Conservation (phyloP, 2,888 invertebrate species). For the Drosophila nigritarsus region DNA sequence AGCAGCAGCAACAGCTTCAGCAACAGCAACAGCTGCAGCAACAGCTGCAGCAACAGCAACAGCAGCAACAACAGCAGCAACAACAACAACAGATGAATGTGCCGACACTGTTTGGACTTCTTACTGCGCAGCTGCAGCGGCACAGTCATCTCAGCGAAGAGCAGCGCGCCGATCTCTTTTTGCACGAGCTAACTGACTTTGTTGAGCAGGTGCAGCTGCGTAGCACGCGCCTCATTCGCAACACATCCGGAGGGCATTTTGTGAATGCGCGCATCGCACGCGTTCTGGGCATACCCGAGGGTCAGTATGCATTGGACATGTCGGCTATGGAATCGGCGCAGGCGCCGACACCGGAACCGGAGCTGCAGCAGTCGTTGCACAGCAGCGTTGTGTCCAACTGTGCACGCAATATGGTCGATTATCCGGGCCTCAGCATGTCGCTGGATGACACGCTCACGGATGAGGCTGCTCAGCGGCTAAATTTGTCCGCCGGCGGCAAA, state of each 20-base stretch:
- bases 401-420: conserved; percentile 76
- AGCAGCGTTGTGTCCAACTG: conserved; percentile 29
- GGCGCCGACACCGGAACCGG: conserved; percentile 70
- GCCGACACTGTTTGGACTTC: conserved; percentile 78
- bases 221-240: conserved; percentile 82
- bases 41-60: background rate
- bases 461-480: conserved; percentile 83
- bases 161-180: conserved; percentile 83
- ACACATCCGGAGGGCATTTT: conserved; percentile 83
- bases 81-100: conserved; percentile 3
- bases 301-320: conserved; percentile 83
- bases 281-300: conserved; percentile 84
- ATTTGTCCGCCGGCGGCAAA: conserved; percentile 83
- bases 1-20: background rate
- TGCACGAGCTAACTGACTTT: conserved; percentile 83
- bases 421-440: conserved; percentile 83
- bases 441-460: conserved; percentile 83
- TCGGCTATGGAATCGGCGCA: conserved; percentile 81
- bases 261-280: conserved; percentile 81
- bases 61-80: background rate
- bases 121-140: conserved; percentile 81
- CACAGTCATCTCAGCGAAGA: conserved; percentile 79
- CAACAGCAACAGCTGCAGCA: background rate
- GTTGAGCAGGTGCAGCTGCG: conserved; percentile 83
- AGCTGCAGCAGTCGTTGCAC: conserved; percentile 45